Evolutionary conservation across 2,113 vertebrate species (phyloP).

Genomic region (Alectura lathami): DNA sequence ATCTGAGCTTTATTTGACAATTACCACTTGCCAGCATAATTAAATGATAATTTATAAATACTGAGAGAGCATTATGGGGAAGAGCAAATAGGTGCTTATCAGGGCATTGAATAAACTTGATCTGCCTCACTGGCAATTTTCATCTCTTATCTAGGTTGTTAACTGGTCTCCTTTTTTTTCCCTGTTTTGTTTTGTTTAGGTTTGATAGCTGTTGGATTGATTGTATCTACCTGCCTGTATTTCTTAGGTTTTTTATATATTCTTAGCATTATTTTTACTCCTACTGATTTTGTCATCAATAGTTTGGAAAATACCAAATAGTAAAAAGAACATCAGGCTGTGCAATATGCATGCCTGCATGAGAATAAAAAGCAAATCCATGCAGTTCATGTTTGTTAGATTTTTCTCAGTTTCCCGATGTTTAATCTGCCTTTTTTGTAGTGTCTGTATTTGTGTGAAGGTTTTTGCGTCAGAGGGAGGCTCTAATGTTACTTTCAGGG

Average conservation of each 20-base stretch:
- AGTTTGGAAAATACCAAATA: conserved; percentile 46
- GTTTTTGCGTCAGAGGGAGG: conserved; percentile 5
- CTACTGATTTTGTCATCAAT: conserved; percentile 26
- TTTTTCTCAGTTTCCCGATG: background rate
- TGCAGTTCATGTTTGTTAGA: background rate
- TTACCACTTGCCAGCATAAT: conserved; percentile 91
- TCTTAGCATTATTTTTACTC: conserved; percentile 40
- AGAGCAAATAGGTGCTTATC: conserved; percentile 92
- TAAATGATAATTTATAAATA: conserved; percentile 95
- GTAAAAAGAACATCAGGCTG: background rate
- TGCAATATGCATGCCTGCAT: background rate
- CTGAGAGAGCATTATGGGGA: conserved; percentile 88
- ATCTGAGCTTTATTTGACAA: conserved; percentile 88
- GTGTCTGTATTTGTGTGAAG: background rate
- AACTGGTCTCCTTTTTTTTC: conserved; percentile 68
- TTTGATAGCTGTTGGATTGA: conserved; percentile 73
- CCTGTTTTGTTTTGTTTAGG: conserved; percentile 69
- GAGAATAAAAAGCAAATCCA: conserved; percentile 16
- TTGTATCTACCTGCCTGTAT: conserved; percentile 66
- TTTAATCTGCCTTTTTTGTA: background rate
- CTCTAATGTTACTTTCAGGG: background rate
- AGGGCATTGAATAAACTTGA: conserved; percentile 86
- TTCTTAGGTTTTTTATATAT: conserved; percentile 1
- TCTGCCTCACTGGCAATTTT: conserved; percentile 88
- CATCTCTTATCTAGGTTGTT: conserved; percentile 85